Conservation (phyloP, 2,113 vertebrate genomes). For the Microcebus ravelobensis region DNA sequence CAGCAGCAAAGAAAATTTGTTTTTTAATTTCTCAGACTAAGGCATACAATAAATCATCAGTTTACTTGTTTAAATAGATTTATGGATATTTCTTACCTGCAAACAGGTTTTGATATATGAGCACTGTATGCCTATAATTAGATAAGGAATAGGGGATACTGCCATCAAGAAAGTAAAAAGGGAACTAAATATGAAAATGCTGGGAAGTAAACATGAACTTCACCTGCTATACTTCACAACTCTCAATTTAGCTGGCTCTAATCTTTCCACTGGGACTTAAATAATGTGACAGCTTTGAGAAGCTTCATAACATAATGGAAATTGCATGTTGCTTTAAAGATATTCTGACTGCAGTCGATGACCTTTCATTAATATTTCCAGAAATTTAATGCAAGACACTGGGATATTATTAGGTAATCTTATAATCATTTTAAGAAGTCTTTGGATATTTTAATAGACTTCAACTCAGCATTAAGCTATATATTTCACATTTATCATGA, state of each 20-base stretch:
- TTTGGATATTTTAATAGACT: neutral
- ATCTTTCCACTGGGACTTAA: neutral
- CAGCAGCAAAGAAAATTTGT: neutral
- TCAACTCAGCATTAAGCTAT: conserved; percentile 47
- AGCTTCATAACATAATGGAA: conserved; percentile 25
- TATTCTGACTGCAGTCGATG: neutral
- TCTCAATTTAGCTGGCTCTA: neutral
- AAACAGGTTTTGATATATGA: neutral
- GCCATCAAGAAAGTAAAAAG: neutral
- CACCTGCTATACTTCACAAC: neutral
- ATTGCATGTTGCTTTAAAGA: neutral
- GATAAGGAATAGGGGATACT: neutral
- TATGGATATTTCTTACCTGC: neutral
- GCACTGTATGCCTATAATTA: neutral
- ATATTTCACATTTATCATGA: conserved; percentile 1
- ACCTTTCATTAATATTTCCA: conserved; percentile 11
- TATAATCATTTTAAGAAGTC: conserved; percentile 29
- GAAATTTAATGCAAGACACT: conserved; percentile 13
- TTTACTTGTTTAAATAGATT: neutral
- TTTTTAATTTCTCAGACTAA: conserved; percentile 41
- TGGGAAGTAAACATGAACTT: neutral
- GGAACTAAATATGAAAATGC: neutral
- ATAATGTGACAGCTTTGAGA: neutral
- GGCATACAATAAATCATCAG: neutral
- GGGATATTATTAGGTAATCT: neutral